These are phyloP conservation scores for Pituophis catenifer DNA, from an alignment of 2,113 vertebrate genomes.

Conservation along the genomic window DNA sequence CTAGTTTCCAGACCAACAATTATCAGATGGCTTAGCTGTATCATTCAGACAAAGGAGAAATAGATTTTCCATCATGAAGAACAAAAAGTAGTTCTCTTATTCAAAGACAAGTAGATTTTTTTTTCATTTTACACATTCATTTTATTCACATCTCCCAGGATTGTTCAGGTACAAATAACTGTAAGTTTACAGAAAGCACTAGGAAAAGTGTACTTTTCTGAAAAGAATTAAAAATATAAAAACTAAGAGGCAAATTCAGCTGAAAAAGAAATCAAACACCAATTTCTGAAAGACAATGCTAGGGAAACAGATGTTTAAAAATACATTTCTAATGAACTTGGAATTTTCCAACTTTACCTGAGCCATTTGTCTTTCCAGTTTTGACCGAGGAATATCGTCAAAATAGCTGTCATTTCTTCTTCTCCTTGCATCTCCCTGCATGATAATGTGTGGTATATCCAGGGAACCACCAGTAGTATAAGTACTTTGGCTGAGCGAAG, in stretches of 20 bases:
- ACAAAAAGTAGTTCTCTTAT: not conserved
- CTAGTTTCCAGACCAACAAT: not conserved
- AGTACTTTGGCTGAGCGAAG: constrained; percentile 91
- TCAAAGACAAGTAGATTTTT: not conserved
- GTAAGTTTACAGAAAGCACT: not conserved
- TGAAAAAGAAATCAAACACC: not conserved
- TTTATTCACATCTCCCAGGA: not conserved
- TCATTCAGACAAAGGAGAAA: not conserved
- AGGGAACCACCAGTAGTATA: constrained; percentile 95
- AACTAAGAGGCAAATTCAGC: not conserved
- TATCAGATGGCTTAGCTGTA: not conserved
- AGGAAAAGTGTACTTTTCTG: not conserved
- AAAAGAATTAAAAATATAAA: not conserved
- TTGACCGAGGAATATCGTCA: constrained; percentile 96
- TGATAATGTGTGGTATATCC: constrained; percentile 99
- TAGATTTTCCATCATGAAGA: not conserved
- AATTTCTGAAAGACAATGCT: constrained; percentile 6
- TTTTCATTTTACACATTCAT: not conserved
- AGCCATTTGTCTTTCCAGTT: constrained; percentile 99
- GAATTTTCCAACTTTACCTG: constrained; percentile 84
- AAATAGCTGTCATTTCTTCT: constrained; percentile 99
- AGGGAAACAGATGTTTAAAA: constrained; percentile 11
- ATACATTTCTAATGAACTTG: not conserved
- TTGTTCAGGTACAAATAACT: not conserved
- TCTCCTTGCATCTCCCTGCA: constrained; percentile 98